Percentiles rank a stretch among this genome's conserved stretches.
These are phyloP conservation scores for Rallus limicola DNA, from an alignment of 2,113 vertebrate genomes.

Conservation along the genomic window DNA sequence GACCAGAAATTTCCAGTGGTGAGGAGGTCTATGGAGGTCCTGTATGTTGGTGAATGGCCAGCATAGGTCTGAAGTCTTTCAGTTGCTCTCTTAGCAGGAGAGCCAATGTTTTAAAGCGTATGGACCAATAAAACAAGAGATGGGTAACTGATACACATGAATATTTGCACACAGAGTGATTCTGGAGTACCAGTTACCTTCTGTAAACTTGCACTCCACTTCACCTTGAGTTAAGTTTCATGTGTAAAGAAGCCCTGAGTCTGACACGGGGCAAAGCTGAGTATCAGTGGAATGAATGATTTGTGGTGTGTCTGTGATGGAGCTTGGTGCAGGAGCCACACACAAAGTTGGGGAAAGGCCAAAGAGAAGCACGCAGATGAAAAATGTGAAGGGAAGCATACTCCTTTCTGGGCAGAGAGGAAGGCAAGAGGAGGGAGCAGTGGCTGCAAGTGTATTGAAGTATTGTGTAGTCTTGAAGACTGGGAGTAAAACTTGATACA, in stretches of 20 bases:
- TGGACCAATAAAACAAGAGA: not conserved
- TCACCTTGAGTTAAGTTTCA: not conserved
- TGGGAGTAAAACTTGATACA: not conserved
- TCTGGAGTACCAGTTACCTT: not conserved
- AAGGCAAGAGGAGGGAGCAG: not conserved
- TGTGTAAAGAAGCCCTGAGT: not conserved
- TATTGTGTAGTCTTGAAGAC: not conserved
- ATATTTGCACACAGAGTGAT: not conserved
- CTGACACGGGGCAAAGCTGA: not conserved
- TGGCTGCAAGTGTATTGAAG: not conserved
- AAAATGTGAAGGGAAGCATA: not conserved
- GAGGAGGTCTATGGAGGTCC: not conserved
- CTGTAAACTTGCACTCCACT: not conserved
- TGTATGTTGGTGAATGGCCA: not conserved
- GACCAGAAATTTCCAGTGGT: not conserved
- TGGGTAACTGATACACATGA: rapidly evolving
- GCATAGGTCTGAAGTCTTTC: not conserved
- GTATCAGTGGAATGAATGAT: not conserved
- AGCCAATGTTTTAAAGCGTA: not conserved
- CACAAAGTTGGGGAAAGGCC: not conserved
- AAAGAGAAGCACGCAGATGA: not conserved
- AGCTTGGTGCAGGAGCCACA: not conserved
- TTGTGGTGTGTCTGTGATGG: not conserved
- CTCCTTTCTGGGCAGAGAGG: not conserved
- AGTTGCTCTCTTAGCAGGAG: not conserved